Evolutionary conservation across 2,113 vertebrate species (phyloP), one percentile per base, ranked within the genome.

Genomic region (Uropsilus gracilis): DNA sequence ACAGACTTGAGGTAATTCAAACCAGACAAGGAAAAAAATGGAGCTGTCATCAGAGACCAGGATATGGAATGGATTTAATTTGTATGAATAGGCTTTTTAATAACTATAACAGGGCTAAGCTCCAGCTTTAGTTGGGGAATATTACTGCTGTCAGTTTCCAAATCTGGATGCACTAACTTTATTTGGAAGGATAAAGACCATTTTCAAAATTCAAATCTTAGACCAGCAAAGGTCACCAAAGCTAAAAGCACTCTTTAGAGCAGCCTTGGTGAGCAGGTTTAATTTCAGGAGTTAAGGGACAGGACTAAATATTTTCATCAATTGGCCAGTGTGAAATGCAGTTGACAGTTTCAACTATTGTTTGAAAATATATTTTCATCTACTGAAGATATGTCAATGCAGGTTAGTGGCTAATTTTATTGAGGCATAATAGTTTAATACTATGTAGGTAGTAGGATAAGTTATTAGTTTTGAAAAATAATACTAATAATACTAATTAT

Each of bases 1-100:
- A 98, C 46, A 97, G 97, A 97, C 97, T 98, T 97, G 97, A 98
- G 94, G 97, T 98, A 98, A 98, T 98, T 98, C 97, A 98, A 98
- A 98, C 96, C 97, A 98, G 97, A 98, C 96, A 98, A 97, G 96
- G 55, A 95, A 96, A 98, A 98, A 98, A 98, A 98, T 97, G 92
- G 90, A 98, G 97, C 97, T 98, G 98, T 98, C 98, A 98, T 98
- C 97, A 96, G 97, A 97, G 93, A 95, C 97, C 91, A 95, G 96
- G 91, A 96, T 97, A 97, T 97, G 96, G 97, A 98, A 98, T 98
- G 97, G 97, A 98, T 98, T 98, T 98, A 98, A 98, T 98, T 98
- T 98, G 97, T 98, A 98, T 98, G 98, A 98, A 98, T 98, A 98
- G 97, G 92, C 96, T 98, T 98, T 98, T 98, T 97, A 98, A 98